Evolutionary conservation across 1,140 invertebrate species (phyloP), one percentile per base, ranked within the genome.

Genomic region (Drosophila sturtevanti): DNA sequence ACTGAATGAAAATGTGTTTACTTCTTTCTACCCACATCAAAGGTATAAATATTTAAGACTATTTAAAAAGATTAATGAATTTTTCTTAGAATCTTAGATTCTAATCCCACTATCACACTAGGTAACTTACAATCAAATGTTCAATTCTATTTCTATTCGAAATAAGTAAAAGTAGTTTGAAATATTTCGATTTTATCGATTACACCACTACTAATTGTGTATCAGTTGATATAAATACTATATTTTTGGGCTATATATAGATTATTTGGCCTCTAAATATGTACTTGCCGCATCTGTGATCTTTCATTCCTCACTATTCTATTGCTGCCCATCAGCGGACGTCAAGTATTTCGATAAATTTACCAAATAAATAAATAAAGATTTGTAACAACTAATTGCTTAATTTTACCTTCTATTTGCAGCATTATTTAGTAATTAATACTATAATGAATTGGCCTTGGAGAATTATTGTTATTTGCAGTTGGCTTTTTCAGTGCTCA

Each of bases 241-340:
- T 14, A 55, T 16, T 34, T 55, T 4, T 16, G 10, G 27, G 6
- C 52, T 55, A 55, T 55, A 31, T 55, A 55, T 55, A 55, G 52
- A 55, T 7, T 16, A 0, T 27, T 34, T 22, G 14, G 52, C 52
- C 52, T 11, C 14, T 55, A 12, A 55, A 55, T 55, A 34, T 55
- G 4, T 55, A 34, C 52, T 55, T 14, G 22, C 31, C 16, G 22
- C 59, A 61, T 61, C 59, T 61, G 59, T 35, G 55, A 58, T 58
- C 18, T 58, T 37, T 58, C 55, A 31, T 35, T 58, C 55, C 35
- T 7, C 31, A 14, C 55, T 58, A 11, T 61, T 44, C n/a, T 16
- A 41, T 60, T 41, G 35, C 56, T 37, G 21, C 21, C 27, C 35
- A 37, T 60, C 37, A 14, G 37, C 37, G 35, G 22, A 61, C 37